These are phyloP conservation scores for Drosophila lacicola DNA, from an alignment of 2,888 invertebrate species.

Conservation along the genomic window DNA sequence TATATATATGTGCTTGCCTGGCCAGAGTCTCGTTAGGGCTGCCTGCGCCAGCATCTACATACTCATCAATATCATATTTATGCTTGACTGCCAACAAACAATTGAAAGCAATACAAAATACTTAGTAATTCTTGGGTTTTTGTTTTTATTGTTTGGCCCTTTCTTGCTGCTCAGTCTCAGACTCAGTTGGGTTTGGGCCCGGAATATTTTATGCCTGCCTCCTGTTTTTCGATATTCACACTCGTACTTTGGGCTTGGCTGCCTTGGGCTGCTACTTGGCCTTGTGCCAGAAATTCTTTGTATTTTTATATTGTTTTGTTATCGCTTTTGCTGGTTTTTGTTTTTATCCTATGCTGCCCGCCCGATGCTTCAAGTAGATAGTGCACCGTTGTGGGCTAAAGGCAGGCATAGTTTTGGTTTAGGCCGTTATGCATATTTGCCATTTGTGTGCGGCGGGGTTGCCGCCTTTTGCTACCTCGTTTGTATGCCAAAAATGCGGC, in stretches of 20 bases:
- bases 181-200: slow-evolving; percentile 2
- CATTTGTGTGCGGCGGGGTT: slow-evolving; percentile 42
- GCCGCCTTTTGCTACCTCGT: slow-evolving; percentile 34
- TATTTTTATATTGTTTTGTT: slow-evolving; percentile 53
- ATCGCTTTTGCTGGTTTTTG: slow-evolving; percentile 56
- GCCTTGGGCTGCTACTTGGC: slow-evolving; percentile 61
- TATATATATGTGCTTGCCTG: slow-evolving; percentile 1
- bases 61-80: slow-evolving; percentile 77
- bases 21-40: slow-evolving; percentile 31
- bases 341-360: slow-evolving; percentile 46
- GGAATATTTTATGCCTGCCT: slow-evolving; percentile 54
- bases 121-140: slow-evolving; percentile 74
- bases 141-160: slow-evolving; percentile 45
- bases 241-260: slow-evolving; percentile 27
- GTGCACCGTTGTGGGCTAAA: neutral
- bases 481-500: slow-evolving; percentile 65
- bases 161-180: slow-evolving; percentile 2
- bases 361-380: slow-evolving; percentile 39
- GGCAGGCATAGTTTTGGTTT: slow-evolving; percentile 61
- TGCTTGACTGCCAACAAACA: slow-evolving; percentile 81
- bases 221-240: slow-evolving; percentile 48
- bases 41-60: slow-evolving; percentile 28
- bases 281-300: slow-evolving; percentile 69
- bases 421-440: slow-evolving; percentile 68
- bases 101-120: slow-evolving; percentile 80